Percentiles rank a stretch among this genome's conserved stretches.
phyloP scores from a whole-genome alignment of 2,888 invertebrate genomes.

The Phengaris alcon region DNA sequence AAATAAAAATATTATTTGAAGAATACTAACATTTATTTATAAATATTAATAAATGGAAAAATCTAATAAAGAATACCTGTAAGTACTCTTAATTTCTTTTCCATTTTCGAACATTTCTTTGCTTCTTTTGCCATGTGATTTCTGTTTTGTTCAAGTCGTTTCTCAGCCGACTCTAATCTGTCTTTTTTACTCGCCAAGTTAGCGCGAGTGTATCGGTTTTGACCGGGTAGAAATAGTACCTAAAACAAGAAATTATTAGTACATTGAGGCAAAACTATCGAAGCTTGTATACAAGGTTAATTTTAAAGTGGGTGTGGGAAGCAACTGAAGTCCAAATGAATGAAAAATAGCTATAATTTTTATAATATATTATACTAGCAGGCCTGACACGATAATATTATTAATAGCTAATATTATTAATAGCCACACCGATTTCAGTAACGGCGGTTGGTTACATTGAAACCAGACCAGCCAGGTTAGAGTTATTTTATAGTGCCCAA shows the following conservation, averaged over 20 bases:
- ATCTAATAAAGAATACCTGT: slow-evolving; percentile 75
- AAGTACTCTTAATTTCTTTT: slow-evolving; percentile 97
- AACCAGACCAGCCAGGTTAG: too few relatives aligned
- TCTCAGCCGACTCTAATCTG: slow-evolving; percentile 94
- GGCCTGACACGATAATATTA: too few relatives aligned
- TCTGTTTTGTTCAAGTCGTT: slow-evolving; percentile 94
- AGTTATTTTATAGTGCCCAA: too few relatives aligned
- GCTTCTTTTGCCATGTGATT: slow-evolving; percentile 98
- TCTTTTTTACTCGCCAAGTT: slow-evolving; percentile 98
- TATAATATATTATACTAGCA: too few relatives aligned
- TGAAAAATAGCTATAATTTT: too few relatives aligned
- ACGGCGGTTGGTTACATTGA: too few relatives aligned
- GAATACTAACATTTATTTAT: too few relatives aligned
- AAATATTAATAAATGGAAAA: not conserved
- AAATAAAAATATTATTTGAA: slow-evolving; percentile 8
- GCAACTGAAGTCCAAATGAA: too few relatives aligned
- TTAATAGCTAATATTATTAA: too few relatives aligned
- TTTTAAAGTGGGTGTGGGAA: too few relatives aligned
- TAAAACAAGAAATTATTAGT: slow-evolving; percentile 50
- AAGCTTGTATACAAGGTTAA: too few relatives aligned
- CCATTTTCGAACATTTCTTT: slow-evolving; percentile 97
- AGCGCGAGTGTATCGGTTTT: slow-evolving; percentile 95
- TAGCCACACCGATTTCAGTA: too few relatives aligned
- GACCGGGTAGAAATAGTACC: slow-evolving; percentile 93
- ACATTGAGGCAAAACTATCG: not conserved